phyloP scores from a whole-genome alignment of 2,113 vertebrate genomes.

The Salvator merianae region DNA sequence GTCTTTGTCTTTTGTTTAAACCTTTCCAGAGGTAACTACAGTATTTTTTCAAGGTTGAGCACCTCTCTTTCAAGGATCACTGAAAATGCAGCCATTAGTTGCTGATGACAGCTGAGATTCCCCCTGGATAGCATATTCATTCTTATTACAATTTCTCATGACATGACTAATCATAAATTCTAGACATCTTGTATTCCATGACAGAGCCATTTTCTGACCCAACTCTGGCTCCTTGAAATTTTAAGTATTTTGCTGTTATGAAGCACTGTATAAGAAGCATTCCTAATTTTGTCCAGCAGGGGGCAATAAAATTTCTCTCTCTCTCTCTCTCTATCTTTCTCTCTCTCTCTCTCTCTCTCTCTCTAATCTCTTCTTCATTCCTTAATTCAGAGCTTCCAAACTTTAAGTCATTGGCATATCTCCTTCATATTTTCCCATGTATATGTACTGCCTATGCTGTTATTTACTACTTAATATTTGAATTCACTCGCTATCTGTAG shows the following conservation, averaged over 20 bases:
- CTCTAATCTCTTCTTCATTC: no score
- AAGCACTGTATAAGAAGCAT: neutral
- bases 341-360: neutral
- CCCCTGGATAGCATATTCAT: neutral
- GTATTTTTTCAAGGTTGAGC: no score
- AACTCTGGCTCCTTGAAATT: neutral
- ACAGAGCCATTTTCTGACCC: constrained; percentile 11
- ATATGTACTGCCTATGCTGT: no score
- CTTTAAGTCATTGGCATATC: no score
- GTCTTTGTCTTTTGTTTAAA: no score
- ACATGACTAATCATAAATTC: constrained; percentile 1
- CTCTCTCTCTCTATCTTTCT: neutral
- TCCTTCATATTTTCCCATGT: no score
- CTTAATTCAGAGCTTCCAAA: no score
- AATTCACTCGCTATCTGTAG: no score
- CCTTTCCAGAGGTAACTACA: no score
- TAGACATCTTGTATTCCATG: neutral
- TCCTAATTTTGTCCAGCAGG: constrained; percentile 11
- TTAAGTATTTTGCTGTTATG: neutral
- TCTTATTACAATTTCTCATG: neutral
- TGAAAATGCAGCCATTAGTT: neutral
- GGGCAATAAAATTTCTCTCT: neutral
- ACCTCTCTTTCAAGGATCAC: neutral
- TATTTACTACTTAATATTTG: no score
- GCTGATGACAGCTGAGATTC: neutral